Percentiles rank a stretch among this genome's conserved stretches.
These are phyloP conservation scores for Cnemophilus loriae DNA, from an alignment of 2,113 vertebrate genomes.

Conservation along the genomic window DNA sequence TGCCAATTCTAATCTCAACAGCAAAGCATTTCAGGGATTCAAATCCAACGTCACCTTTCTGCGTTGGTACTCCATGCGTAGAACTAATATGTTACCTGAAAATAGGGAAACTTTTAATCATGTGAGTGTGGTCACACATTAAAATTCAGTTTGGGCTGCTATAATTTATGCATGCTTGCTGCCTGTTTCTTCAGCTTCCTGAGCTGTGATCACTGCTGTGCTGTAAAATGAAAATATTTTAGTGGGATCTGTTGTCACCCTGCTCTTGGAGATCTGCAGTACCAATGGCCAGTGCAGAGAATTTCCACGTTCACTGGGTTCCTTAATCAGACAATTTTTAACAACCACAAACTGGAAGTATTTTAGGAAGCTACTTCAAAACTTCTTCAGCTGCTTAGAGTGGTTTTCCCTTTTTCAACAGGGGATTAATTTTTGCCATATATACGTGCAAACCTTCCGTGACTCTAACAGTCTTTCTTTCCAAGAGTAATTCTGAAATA, in stretches of 20 bases:
- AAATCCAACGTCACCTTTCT: not conserved
- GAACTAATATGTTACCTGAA: not conserved
- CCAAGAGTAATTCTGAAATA: slow-evolving; percentile 60
- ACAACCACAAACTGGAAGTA: not conserved
- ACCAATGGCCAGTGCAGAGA: not conserved
- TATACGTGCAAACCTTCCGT: not conserved
- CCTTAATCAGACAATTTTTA: not conserved
- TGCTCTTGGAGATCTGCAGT: not conserved
- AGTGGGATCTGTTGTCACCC: not conserved
- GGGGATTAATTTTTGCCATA: not conserved
- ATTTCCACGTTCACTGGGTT: not conserved
- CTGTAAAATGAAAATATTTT: not conserved
- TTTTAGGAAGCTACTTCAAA: not conserved
- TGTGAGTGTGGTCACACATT: not conserved
- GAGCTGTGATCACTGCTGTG: not conserved
- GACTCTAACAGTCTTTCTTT: not conserved
- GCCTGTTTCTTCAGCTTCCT: not conserved
- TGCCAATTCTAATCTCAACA: not conserved
- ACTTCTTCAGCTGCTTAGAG: not conserved
- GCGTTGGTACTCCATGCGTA: not conserved
- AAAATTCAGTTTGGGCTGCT: not conserved
- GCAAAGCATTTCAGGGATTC: not conserved
- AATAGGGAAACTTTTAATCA: not conserved
- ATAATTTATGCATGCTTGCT: not conserved
- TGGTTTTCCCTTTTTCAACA: not conserved